phyloP scores from a whole-genome alignment of 2,888 invertebrate genomes.

The Sarcophaga rosellei region DNA sequence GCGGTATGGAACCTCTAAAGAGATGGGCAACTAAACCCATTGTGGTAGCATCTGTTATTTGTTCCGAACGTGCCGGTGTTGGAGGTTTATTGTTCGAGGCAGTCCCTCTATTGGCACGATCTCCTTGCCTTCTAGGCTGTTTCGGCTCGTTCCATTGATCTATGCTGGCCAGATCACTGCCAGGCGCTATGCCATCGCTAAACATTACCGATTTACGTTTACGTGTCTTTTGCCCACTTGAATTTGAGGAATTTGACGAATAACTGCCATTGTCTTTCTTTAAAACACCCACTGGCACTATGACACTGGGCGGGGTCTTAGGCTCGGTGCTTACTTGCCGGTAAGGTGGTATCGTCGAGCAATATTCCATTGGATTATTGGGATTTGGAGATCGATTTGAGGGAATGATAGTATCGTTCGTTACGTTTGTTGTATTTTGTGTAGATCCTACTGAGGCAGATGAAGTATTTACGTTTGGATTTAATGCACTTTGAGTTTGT shows the following conservation, averaged over 20 bases:
- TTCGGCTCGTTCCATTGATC: conserved; percentile 84
- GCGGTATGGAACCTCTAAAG: conserved; percentile 78
- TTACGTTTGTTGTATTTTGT: conserved; percentile 49
- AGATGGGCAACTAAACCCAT: conserved; percentile 77
- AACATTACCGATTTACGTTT: conserved; percentile 91
- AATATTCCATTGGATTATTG: conserved; percentile 93
- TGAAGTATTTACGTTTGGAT: not conserved
- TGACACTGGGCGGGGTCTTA: conserved; percentile 86
- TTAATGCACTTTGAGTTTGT: conserved; percentile 58
- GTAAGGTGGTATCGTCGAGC: conserved; percentile 90
- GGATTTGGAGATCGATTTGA: conserved; percentile 86
- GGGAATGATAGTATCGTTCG: conserved; percentile 54
- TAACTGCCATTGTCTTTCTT: conserved; percentile 83
- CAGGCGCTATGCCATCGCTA: conserved; percentile 92
- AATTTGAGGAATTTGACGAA: conserved; percentile 74
- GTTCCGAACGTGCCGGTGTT: conserved; percentile 71
- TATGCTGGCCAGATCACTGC: conserved; percentile 90
- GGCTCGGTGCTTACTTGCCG: conserved; percentile 85
- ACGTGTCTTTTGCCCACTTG: conserved; percentile 79
- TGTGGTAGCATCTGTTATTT: conserved; percentile 72
- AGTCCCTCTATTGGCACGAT: conserved; percentile 60
- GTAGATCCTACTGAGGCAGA: not conserved
- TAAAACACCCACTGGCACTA: conserved; percentile 92
- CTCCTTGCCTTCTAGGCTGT: conserved; percentile 76
- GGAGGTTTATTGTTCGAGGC: conserved; percentile 70